phyloP scores from a whole-genome alignment of 2,113 vertebrate species.

The Corythaixoides concolor region DNA sequence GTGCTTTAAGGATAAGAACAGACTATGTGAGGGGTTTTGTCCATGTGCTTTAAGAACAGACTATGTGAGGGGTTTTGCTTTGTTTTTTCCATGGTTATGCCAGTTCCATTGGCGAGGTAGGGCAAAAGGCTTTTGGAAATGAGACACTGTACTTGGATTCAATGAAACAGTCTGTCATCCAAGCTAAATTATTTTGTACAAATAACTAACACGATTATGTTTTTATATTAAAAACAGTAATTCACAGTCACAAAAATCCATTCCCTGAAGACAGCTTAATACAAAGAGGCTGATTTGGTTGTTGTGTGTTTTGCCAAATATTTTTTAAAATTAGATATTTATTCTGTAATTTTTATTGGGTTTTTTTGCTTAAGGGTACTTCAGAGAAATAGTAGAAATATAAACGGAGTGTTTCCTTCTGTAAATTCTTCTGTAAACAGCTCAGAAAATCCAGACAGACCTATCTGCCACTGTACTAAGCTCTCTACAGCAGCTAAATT shows the following conservation, averaged over 20 bases:
- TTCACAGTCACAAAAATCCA: constrained; percentile 36
- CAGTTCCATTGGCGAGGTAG: neutral
- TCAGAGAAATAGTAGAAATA: neutral
- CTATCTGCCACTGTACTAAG: neutral
- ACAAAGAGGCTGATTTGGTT: constrained; percentile 8
- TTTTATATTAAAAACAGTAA: constrained; percentile 65
- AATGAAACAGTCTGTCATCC: neutral
- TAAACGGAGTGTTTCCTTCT: neutral
- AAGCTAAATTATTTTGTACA: neutral
- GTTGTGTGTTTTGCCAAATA: neutral
- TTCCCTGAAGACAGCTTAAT: constrained; percentile 43
- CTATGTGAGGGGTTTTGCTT: neutral
- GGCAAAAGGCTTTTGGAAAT: neutral
- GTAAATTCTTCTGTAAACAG: constrained; percentile 9
- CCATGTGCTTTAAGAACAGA: neutral
- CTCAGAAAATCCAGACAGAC: neutral
- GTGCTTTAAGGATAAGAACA: neutral
- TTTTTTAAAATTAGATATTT: constrained; percentile 20
- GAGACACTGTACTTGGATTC: neutral
- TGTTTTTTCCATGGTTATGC: neutral
- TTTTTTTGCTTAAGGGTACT: neutral
- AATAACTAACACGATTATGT: constrained; percentile 12
- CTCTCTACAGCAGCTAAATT: neutral
- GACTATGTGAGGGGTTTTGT: neutral
- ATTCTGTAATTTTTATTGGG: neutral